Base-by-base conservation (phyloP, 2,797 vertebrate species). In the Geranospiza caerulescens region DNA sequence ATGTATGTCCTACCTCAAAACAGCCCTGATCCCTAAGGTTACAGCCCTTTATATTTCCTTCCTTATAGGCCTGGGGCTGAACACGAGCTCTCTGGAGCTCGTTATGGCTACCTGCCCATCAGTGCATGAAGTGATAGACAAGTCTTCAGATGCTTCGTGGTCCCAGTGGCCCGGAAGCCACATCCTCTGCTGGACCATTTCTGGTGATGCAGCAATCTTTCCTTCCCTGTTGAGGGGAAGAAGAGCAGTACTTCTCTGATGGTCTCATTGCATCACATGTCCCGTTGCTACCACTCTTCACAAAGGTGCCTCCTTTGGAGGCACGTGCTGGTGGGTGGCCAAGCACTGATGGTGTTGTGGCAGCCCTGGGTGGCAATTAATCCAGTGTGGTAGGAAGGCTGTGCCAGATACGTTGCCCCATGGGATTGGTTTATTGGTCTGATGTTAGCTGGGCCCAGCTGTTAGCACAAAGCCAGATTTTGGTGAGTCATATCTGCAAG, bases 241-340 rank as follows among this genome's bases (percentile, higher is more conserved):
- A 67, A 33, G 10, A 76, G 59, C 45, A 87, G 44, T 4, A 25
- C 52, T 63, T 53, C 42, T 73, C 29, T 25, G 19, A 56, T 26
- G 22, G 55, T 31, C 23, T 73, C 16, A n/a, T 19, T 3, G 3
- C 5, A 11, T 29, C 34, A 9, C 4, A 0, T 10, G 27, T 23
- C 27, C 59, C 20, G 7, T 82, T 56, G 55, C 34, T 85, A 29
- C 33, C 22, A 8, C 33, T 60, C 26, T 33, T 34, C 21, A 19
- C n/a, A 47, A 45, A 67, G 40, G 21, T 71, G 34, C 8, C n/a
- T 36, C 25, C 52, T 71, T 12, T 44, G 44, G n/a, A 53, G 22
- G 29, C 10, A 17, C 2, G 0, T 15, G 26, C 15, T 53, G 60
- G 8, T 25, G 44, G 18, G 40, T 29, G 47, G 27, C 42, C 27